Conservation (phyloP, 2,113 vertebrate genomes). For the Pandion haliaetus region DNA sequence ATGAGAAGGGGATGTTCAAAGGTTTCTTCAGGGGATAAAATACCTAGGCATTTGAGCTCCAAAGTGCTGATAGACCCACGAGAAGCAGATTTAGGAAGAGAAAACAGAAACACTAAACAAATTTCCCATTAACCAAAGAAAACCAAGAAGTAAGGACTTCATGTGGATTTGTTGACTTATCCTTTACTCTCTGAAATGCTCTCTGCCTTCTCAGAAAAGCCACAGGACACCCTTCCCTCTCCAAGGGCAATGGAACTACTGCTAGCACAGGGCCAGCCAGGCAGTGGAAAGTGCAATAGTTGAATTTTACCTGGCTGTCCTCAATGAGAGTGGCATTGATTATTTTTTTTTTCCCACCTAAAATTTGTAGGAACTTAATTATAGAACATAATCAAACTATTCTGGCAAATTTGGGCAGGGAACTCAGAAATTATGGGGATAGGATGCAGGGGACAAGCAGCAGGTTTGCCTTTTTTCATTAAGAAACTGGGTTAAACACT, state of each 20-base stretch:
- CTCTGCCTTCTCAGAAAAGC: background rate
- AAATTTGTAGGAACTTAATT: background rate
- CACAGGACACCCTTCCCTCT: background rate
- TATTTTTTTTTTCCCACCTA: background rate
- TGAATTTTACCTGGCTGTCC: background rate
- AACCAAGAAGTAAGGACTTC: background rate
- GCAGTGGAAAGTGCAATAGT: background rate
- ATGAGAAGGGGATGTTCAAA: background rate
- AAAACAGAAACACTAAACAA: background rate
- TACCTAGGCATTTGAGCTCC: background rate
- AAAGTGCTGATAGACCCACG: background rate
- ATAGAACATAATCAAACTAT: background rate
- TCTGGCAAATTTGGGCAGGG: background rate
- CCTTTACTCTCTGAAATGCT: background rate
- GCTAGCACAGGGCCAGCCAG: background rate
- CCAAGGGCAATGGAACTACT: background rate
- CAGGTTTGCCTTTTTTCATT: background rate
- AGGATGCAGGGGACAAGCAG: background rate
- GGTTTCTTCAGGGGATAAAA: background rate
- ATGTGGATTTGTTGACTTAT: background rate
- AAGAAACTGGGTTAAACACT: background rate
- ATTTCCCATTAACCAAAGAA: background rate
- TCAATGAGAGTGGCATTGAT: background rate
- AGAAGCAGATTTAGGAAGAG: background rate
- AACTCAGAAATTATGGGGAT: background rate